These are phyloP conservation scores for Camponotus pennsylvanicus DNA, from an alignment of 1,140 invertebrate species.

Conservation along the genomic window DNA sequence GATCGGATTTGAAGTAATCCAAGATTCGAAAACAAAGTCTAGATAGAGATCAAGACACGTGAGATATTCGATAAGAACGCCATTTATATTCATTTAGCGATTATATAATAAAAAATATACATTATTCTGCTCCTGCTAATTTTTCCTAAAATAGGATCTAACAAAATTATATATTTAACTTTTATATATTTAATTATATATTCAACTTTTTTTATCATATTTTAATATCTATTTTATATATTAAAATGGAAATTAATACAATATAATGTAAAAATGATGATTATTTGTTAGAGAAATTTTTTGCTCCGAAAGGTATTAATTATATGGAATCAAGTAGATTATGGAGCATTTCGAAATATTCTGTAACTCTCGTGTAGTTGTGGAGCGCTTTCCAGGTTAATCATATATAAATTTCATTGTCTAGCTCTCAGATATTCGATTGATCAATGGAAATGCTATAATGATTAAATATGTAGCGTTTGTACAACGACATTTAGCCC, in stretches of 20 bases:
- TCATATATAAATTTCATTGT: slow-evolving; percentile 24
- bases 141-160: neutral
- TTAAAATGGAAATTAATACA: neutral
- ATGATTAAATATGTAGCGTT: slow-evolving; percentile 27
- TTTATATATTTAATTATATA: neutral
- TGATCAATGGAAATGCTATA: slow-evolving; percentile 28
- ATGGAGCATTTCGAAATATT: neutral
- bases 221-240: neutral
- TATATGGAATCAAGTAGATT: neutral
- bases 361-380: neutral
- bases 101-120: neutral
- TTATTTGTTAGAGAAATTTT: neutral
- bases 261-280: neutral
- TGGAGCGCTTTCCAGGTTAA: neutral
- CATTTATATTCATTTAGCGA: neutral
- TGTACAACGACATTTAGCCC: neutral
- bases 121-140: neutral
- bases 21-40: neutral
- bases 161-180: neutral
- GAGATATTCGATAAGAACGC: neutral
- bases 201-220: neutral
- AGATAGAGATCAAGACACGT: neutral
- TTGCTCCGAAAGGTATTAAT: neutral
- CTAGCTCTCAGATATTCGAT: slow-evolving; percentile 6
- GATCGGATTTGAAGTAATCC: neutral